These are phyloP conservation scores for Rhinoptilus africanus DNA, from an alignment of 2,113 vertebrate species.

Conservation along the genomic window DNA sequence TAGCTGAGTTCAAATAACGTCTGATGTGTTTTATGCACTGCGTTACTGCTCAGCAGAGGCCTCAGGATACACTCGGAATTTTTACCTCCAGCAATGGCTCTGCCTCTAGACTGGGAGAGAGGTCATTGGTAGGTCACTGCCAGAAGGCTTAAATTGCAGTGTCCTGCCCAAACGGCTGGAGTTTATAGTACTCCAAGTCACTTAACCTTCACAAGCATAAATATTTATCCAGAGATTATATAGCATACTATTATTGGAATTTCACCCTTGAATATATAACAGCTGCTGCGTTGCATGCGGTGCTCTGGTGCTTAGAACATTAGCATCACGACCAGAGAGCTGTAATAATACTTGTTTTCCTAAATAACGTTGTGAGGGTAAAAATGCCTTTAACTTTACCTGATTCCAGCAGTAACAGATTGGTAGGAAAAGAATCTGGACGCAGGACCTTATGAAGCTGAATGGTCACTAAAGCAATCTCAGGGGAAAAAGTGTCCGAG, in stretches of 20 bases:
- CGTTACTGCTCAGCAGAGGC: neutral
- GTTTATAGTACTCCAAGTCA: conserved; percentile 16
- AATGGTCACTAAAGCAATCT: neutral
- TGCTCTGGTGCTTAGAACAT: neutral
- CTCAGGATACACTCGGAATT: neutral
- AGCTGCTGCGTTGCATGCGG: conserved; percentile 42
- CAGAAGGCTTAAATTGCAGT: conserved; percentile 19
- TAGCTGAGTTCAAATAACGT: neutral
- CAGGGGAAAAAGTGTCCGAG: neutral
- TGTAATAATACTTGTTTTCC: neutral
- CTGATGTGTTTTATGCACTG: neutral
- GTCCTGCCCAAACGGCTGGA: neutral
- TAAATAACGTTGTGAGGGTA: neutral
- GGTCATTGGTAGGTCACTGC: conserved; percentile 6
- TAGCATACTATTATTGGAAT: conserved; percentile 59
- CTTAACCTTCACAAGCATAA: conserved; percentile 54
- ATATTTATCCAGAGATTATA: conserved; percentile 64
- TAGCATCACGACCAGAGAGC: neutral
- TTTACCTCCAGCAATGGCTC: neutral
- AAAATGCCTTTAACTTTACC: neutral
- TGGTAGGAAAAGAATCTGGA: neutral
- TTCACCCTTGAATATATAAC: conserved; percentile 49
- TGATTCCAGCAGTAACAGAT: neutral
- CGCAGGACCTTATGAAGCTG: neutral
- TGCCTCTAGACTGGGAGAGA: neutral